phyloP scores from a whole-genome alignment of 2,797 vertebrate species.

The Cirrhinus molitorella region DNA sequence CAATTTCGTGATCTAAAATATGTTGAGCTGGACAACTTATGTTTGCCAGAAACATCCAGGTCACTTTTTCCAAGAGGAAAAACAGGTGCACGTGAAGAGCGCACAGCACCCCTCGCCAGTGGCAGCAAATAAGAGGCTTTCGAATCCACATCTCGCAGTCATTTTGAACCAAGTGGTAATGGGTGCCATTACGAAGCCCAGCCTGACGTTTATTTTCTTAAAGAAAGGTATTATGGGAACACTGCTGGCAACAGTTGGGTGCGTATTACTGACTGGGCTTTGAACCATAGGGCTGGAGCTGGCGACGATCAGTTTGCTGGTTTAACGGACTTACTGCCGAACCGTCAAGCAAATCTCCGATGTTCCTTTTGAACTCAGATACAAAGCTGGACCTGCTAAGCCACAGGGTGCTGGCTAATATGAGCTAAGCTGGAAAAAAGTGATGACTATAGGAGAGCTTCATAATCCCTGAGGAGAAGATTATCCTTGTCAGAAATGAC shows the following conservation, averaged over 20 bases:
- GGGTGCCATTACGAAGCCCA: slow-evolving; percentile 29
- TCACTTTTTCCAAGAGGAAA: background rate
- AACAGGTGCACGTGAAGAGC: background rate
- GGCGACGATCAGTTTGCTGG: slow-evolving; percentile 62
- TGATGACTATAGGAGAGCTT: slow-evolving; percentile 81
- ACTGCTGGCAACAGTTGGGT: slow-evolving; percentile 62
- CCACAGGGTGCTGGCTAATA: slow-evolving; percentile 79
- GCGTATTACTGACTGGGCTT: slow-evolving; percentile 67
- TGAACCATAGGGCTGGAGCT: slow-evolving; percentile 58
- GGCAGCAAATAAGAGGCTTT: slow-evolving; percentile 3
- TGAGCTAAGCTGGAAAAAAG: slow-evolving; percentile 79
- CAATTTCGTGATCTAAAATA: background rate
- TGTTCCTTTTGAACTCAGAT: slow-evolving; percentile 79
- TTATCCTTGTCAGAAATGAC: slow-evolving; percentile 79
- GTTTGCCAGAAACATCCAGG: background rate
- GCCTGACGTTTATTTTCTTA: slow-evolving; percentile 39
- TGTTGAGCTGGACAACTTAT: background rate
- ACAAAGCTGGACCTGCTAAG: slow-evolving; percentile 76
- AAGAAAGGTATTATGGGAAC: slow-evolving; percentile 60
- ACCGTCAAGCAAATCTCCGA: slow-evolving; percentile 70
- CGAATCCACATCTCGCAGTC: slow-evolving; percentile 32
- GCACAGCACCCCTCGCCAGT: background rate
- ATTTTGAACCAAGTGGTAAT: slow-evolving; percentile 39
- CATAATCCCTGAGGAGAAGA: slow-evolving; percentile 78
- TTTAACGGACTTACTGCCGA: slow-evolving; percentile 72